Conservation (phyloP, 2,797 vertebrate species). For the Acanthiza pusilla region DNA sequence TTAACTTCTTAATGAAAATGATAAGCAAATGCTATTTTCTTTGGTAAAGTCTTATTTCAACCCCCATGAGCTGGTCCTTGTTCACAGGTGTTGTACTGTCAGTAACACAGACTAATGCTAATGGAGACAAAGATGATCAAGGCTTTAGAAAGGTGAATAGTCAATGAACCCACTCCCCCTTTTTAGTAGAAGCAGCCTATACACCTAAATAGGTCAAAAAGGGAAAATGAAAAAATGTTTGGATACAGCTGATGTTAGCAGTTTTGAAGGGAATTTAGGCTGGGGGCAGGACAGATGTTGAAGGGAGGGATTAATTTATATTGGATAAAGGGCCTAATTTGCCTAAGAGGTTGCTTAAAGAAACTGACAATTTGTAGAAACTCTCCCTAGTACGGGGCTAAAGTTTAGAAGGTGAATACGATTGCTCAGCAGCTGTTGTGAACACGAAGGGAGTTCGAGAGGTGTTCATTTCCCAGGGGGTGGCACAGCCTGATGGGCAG, state of each 20-base stretch:
- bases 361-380: background rate
- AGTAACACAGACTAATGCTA: background rate
- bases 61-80: background rate
- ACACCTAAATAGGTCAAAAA: background rate
- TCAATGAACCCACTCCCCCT: background rate
- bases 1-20: background rate
- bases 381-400: background rate
- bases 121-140: background rate
- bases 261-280: background rate
- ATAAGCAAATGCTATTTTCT: background rate
- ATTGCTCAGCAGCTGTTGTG: background rate
- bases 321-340: background rate
- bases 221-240: background rate
- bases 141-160: background rate
- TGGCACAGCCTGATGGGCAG: background rate
- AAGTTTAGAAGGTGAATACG: background rate
- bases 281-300: background rate
- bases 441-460: background rate
- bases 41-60: background rate
- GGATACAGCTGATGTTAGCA: background rate
- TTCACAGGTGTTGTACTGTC: background rate
- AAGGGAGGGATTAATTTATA: background rate
- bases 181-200: background rate
- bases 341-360: background rate
- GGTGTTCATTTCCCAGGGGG: background rate